Evolutionary conservation across 92 coral and sea anemone species (phyloP), one percentile per base, ranked within the genome.

Genomic region (Paragorgia papillata): DNA sequence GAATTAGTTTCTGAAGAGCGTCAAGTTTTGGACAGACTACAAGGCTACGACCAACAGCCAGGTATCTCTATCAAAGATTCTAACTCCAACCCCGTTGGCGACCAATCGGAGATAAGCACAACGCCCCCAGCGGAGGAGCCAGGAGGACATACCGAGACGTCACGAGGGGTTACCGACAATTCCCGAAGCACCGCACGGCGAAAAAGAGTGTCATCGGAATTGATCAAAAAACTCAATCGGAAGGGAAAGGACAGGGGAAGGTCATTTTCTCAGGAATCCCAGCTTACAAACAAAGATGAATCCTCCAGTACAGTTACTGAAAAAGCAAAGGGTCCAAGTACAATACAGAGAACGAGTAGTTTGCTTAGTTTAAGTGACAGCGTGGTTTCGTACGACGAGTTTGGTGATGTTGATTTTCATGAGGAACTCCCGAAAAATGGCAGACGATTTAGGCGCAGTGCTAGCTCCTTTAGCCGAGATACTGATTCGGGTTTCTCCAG

Each of bases 331-430:
- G 12, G 12, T 4, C 12, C 43, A 12, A 5, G 12, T 12, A 15
- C 2, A 15, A 15, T 46, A 2, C 14, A 46, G 9, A 46, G 53
- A 46, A 46, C 78, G 21, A 71, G 78, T 35, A 54, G 78, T 21
- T 54, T 71, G 26, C 64, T 71, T 1, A 71, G 78, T 41, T 51
- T 71, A 9, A 54, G 64, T 21, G 78, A 53, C n/a, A 57, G 57
- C 25, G 58, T 71, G 1, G 22, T 3, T 2, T 56, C 62, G 30
- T 15, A 41, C 64, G 76, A 21, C 6, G 76, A 69, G 2, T 20
- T 50, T 29, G 44, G 56, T 27, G 76, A 48, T 7, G 12, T 67
- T 18, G 73, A 66, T 29, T 37, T 1, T 6, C 40, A 64, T n/a
- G 43, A 37, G 27, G 20, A 27, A 51, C 49, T 41, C 21, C 73